Evolutionary conservation across 2,113 vertebrate genomes (phyloP), one percentile per base, ranked within the genome.

Genomic region (Suncus etruscus): DNA sequence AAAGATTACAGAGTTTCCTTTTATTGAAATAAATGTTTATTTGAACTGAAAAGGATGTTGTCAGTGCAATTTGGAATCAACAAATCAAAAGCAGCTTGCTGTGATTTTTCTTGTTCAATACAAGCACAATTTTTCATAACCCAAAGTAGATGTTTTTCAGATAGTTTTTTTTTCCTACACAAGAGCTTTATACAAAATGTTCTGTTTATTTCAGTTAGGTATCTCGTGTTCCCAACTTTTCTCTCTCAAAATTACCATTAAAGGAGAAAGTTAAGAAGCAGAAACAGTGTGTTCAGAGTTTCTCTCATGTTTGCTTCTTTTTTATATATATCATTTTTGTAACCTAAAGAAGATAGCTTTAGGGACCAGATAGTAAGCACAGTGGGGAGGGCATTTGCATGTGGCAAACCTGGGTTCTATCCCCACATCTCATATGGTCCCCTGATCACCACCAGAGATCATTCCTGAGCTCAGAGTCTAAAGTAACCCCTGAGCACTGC

Each of bases 21-120:
- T 95, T 91, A 93, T 75, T 86, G 68, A 69, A 86, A 58, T 69
- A 83, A 90, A 90, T 94, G 90, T 95, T 95, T 91, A 91, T 89
- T 90, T 94, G 72, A 68, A 50, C 86, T 84, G 50, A 90, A 94
- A 91, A 81, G 87, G 66, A 90, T 86, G 89, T 51, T 84, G 32
- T 81, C 83, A 94, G 88, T 0, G 0, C 48, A 89, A 72, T 88
- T 88, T 94, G 73, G 68, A 76, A 68, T 86, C 93, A 94, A 74
- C 3, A 73, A 89, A 88, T 89, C 80, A 92, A 83, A 95, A 92
- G 73, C 63, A 66, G 29, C 65, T 86, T 70, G 68, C 63, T 91
- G 50, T 3, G 10, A 83, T 25, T 94, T 86, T 39, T 83, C 87
- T 95, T 94, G 47, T 73, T 90, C 76, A 86, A 51, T 39, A 50